Conservation (phyloP, 2,888 invertebrate species). For the Phyllotreta striolata region DNA sequence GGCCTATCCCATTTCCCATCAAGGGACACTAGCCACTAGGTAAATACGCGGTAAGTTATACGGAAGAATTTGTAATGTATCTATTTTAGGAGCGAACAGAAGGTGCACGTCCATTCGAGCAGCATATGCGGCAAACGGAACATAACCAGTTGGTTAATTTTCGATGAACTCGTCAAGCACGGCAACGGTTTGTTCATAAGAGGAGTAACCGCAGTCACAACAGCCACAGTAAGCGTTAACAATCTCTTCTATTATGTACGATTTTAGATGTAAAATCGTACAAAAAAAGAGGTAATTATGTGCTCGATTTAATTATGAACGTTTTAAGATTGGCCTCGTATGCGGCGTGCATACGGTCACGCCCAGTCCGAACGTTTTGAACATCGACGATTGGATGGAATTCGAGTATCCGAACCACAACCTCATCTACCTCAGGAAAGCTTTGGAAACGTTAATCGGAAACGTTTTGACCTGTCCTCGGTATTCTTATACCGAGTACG, state of each 20-base stretch:
- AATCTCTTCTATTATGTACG: background rate
- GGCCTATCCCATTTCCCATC: conserved; percentile 60
- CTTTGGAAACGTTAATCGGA: conserved; percentile 47
- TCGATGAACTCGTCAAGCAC: conserved; percentile 82
- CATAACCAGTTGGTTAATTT: conserved; percentile 83
- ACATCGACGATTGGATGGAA: conserved; percentile 54
- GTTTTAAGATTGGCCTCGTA: conserved; percentile 48
- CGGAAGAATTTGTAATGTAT: conserved; percentile 5
- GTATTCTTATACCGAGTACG: conserved; percentile 69
- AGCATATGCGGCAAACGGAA: conserved; percentile 63
- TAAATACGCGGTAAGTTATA: background rate
- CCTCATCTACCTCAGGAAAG: conserved; percentile 45
- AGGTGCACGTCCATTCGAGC: conserved; percentile 69
- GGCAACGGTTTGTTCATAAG: conserved; percentile 76
- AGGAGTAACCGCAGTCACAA: conserved; percentile 82
- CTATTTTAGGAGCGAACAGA: conserved; percentile 67
- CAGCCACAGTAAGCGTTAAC: conserved; percentile 70
- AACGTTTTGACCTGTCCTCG: conserved; percentile 68
- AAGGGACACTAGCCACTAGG: conserved; percentile 61
- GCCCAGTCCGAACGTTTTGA: conserved; percentile 44
- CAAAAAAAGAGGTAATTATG: background rate
- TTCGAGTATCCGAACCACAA: conserved; percentile 47
- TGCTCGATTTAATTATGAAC: conserved; percentile 10
- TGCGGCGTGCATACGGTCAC: conserved; percentile 50
- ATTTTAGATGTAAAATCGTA: background rate